Evolutionary conservation across 2,113 vertebrate genomes (phyloP), one percentile per base, ranked within the genome.

Genomic region (Telmatochromis brachygnathus): DNA sequence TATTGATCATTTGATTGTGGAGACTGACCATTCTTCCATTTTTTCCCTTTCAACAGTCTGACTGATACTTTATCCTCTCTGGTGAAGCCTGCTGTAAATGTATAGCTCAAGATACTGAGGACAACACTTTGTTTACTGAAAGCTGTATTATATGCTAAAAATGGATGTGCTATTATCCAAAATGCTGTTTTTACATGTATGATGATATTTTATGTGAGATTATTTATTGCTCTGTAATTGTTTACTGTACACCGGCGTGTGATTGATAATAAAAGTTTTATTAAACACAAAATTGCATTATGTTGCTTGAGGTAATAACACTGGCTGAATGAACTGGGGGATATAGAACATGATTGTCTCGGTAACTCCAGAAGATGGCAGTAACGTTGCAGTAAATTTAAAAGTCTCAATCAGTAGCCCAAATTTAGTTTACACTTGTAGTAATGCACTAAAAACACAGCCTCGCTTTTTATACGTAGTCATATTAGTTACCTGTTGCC

Each of bases 11-110:
- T 35, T 23, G 12, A 79, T 83, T 68, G 14, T 17, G 56, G 8
- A 79, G 3, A 83, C 6, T 84, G 23, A 81, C 9, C 5, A 45
- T 39, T 60, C 56, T 1, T 81, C 9, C 2, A 6, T 35, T 37
- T 65, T 68, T 68, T 81, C 37, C 35, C 17, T 60, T 33, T 33
- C 17, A 15, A 39, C 89, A 96, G 95, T 96, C 94, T 89, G 95
- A 96, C 79, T 96, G 90, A 96, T 26, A 17, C 56, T 45, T 11
- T 23, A 6, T 21, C 51, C 7, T 8, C 47, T 53, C 17, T 47
- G 26, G 9, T 83, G 56, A 49, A 82, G 17, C 30, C 62, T 19
- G 54, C 45, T 21, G 35, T 9, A 42, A 19, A 11, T 70, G 6
- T 7, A 35, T 47, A 13, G 2, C 15, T 26, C 3, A 8, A 49